Conservation (phyloP, 2,113 vertebrate genomes). For the Zosterops japonicus region DNA sequence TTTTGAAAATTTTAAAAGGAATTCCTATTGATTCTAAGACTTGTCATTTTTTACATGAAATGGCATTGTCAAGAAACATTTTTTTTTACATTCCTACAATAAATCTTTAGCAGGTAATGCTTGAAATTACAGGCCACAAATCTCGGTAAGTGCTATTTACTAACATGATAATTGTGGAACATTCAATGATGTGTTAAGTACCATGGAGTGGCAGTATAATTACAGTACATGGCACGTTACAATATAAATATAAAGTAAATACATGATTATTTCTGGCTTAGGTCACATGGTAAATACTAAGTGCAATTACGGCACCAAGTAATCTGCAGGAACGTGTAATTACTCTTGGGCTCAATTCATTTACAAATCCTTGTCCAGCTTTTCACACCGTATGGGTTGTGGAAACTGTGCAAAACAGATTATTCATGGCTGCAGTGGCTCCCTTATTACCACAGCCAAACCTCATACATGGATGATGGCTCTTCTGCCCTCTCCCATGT, state of each 20-base stretch:
- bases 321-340: constrained; percentile 69
- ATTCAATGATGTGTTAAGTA: constrained; percentile 71
- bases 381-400: constrained; percentile 41
- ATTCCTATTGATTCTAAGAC: neutral
- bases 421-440: neutral
- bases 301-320: constrained; percentile 67
- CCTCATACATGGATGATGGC: neutral
- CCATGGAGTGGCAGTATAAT: constrained; percentile 74
- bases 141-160: constrained; percentile 64
- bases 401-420: constrained; percentile 41
- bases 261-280: constrained; percentile 72
- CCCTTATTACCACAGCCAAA: neutral
- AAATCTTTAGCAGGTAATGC: constrained; percentile 52
- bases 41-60: neutral
- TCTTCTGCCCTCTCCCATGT: neutral
- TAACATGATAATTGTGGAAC: constrained; percentile 72
- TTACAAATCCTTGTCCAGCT: constrained; percentile 67
- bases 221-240: constrained; percentile 71
- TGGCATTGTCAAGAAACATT: neutral
- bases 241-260: constrained; percentile 76
- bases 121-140: constrained; percentile 65
- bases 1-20: neutral
- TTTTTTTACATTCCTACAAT: constrained; percentile 9
- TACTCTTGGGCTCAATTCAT: constrained; percentile 71
- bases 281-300: constrained; percentile 71